Base-by-base conservation (phyloP, 2,797 vertebrate genomes). In the Diglossa cyanea region DNA sequence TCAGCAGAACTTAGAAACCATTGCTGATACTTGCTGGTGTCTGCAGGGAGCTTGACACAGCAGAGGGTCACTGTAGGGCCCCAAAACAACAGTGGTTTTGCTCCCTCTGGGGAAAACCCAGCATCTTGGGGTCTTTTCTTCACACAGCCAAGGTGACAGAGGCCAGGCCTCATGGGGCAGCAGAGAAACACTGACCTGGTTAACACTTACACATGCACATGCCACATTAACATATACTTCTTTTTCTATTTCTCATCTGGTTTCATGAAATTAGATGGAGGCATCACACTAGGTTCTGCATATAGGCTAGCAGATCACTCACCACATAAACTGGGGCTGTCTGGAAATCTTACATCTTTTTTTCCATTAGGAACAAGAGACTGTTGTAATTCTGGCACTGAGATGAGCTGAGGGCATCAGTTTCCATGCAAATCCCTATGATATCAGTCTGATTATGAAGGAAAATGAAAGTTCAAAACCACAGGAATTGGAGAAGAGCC, bases 331-430 rank as follows among this genome's bases (percentile, higher is more conserved):
- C n/a, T 17, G 35, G 9, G 45, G 48, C 26, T 2, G 0, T 71
- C 86, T 73, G 86, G 80, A 76, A 54, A 35, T 50, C 58, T 87
- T 76, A 79, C 74, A 68, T 89, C 15, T 65, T 93, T 94, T 76
- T 92, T 95, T 90, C 92, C 80, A 82, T 80, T 67, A 93, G 57
- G 23, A 94, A 75, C 65, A 96, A 77, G 79, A 91, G 87, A 31
- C 60, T 81, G 18, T 70, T 95, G 80, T 90, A 92, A 87, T 89
- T 93, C 83, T 91, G 86, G 88, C 84, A 26, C 53, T 26, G 71
- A 68, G 84, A 95, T 74, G 67, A 91, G 80, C 42, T 92, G 84
- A 85, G 72, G 74, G 61, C 90, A 95, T 82, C 53, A 35, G 50
- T 87, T 94, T 88, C 72, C 67, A 33, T 17, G 67, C 48, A 79